A percentile compares a stretch with the other conserved stretches of the same genome.
Conservation (phyloP, 2,797 vertebrate species). For the Rhodeus uyekii region DNA sequence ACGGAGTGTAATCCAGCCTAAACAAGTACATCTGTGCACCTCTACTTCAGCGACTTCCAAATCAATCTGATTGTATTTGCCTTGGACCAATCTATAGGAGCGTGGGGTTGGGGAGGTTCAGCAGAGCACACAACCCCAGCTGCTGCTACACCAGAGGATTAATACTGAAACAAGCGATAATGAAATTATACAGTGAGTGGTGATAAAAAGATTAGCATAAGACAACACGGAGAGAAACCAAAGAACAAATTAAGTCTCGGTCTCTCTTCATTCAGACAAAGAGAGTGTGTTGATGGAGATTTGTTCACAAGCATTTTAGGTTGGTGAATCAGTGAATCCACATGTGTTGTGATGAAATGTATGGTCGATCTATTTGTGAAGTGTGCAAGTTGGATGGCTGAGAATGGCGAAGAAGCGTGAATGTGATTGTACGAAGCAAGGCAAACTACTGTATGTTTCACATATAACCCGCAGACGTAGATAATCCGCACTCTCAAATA, state of each 20-base stretch:
- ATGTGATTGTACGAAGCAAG: background rate
- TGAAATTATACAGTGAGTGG: slow-evolving; percentile 61
- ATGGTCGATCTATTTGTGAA: background rate
- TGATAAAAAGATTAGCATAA: slow-evolving; percentile 48
- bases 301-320: background rate
- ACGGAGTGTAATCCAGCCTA: slow-evolving; percentile 51
- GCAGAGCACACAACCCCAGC: slow-evolving; percentile 44
- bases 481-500: too few species aligned
- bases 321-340: background rate
- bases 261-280: slow-evolving; percentile 14
- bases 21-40: slow-evolving; percentile 56
- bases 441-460: too few species aligned
- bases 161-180: slow-evolving; percentile 56
- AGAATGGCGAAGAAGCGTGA: background rate
- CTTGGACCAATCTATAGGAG: slow-evolving; percentile 41
- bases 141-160: slow-evolving; percentile 53
- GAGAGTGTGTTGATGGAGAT: background rate
- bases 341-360: background rate
- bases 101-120: slow-evolving; percentile 1
- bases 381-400: background rate
- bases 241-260: slow-evolving; percentile 33
- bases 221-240: slow-evolving; percentile 30
- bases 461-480: too few species aligned
- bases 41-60: slow-evolving; percentile 48
- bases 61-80: slow-evolving; percentile 55